Evolutionary conservation across 2,797 vertebrate species (phyloP).

Genomic region (Manis javanica): DNA sequence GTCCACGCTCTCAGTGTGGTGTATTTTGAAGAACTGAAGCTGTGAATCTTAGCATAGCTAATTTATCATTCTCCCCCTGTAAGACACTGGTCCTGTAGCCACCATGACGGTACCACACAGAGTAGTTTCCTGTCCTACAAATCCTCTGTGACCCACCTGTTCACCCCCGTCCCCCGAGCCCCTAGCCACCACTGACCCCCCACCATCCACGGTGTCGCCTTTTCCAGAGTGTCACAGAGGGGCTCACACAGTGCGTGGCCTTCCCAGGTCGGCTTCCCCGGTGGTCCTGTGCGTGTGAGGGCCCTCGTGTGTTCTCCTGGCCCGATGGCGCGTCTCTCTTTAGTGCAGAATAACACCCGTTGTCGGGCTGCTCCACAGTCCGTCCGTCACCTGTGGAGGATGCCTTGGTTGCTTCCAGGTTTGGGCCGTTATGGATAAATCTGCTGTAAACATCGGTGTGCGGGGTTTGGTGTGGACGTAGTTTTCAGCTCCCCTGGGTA

Average conservation of each 20-base stretch:
- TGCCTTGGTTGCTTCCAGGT: neutral
- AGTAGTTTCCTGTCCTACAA: fast-evolving
- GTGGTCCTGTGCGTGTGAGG: fast-evolving
- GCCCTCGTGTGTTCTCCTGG: fast-evolving
- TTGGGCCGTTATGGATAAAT: fast-evolving
- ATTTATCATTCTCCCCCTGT: neutral
- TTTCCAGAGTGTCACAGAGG: fast-evolving
- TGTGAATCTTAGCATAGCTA: neutral
- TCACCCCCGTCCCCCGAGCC: fast-evolving
- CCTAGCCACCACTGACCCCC: fast-evolving
- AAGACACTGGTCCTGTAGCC: fast-evolving
- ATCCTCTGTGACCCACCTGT: fast-evolving
- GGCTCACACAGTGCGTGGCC: fast-evolving
- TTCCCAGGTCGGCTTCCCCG: fast-evolving
- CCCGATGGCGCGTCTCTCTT: fast-evolving
- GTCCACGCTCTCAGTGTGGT: fast-evolving
- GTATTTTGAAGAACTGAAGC: neutral
- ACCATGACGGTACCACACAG: fast-evolving
- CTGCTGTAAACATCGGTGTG: fast-evolving
- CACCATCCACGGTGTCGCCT: fast-evolving
- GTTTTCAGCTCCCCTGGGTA: neutral
- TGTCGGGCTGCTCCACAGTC: fast-evolving
- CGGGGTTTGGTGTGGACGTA: neutral
- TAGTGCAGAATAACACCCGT: fast-evolving
- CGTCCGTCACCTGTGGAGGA: fast-evolving